A percentile compares a stretch with the other conserved stretches of the same genome.
These are phyloP conservation scores for Gorilla gorilla DNA, from an alignment of 2,113 vertebrate genomes.

Conservation along the genomic window DNA sequence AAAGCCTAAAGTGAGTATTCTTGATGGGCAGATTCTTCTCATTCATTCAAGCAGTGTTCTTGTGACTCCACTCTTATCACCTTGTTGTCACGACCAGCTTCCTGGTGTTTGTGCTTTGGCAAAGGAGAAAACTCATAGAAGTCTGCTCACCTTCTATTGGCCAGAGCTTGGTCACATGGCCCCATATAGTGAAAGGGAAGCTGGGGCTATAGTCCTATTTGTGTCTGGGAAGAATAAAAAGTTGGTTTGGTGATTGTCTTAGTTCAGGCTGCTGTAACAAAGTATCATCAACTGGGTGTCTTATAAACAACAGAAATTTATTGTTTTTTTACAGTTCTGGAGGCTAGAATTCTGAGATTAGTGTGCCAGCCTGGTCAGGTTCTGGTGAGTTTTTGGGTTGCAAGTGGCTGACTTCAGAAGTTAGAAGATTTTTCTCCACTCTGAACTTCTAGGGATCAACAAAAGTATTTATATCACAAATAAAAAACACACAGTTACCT, in stretches of 20 bases:
- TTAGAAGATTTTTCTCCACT: neutral
- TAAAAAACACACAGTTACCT: constrained; percentile 2
- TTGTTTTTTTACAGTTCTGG: neutral
- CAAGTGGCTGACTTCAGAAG: neutral
- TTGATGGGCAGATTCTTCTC: neutral
- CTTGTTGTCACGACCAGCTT: neutral
- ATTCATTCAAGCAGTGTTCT: neutral
- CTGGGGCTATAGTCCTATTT: neutral
- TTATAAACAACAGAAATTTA: neutral
- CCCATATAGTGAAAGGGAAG: neutral
- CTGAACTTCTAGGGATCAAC: constrained; percentile 2
- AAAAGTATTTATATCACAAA: constrained; percentile 39
- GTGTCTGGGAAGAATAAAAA: neutral
- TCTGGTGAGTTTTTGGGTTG: neutral
- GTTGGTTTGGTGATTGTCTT: neutral
- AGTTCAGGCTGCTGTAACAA: neutral
- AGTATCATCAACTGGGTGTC: neutral
- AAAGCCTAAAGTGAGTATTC: neutral
- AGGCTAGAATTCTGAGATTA: neutral
- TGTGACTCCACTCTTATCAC: neutral
- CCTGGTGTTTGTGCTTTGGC: neutral
- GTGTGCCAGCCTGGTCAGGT: too few relatives aligned
- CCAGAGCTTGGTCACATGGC: neutral
- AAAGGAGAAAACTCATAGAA: neutral
- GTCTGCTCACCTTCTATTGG: neutral